A percentile compares a stretch with the other conserved stretches of the same genome.
Evolutionary conservation across 2,888 invertebrate species (phyloP).

Genomic region (Melieria picta): DNA sequence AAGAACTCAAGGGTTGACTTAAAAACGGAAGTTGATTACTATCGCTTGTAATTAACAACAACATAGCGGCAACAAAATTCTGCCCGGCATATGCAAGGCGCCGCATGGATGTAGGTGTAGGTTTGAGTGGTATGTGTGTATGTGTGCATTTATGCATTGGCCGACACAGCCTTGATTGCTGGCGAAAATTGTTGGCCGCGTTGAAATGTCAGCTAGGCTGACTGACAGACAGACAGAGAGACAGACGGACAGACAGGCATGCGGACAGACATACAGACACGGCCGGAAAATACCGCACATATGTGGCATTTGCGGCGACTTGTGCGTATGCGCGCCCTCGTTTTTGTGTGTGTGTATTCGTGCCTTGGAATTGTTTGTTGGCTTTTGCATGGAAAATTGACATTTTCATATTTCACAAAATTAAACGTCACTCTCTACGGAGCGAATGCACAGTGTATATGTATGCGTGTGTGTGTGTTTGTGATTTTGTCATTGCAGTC

Average conservation of each 20-base stretch:
- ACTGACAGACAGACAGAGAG: conserved; percentile 11
- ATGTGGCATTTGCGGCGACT: conserved; percentile 14
- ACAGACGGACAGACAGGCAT: not conserved
- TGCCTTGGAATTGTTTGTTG: too few relatives aligned
- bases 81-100: conserved; percentile 20
- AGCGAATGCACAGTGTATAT: not conserved
- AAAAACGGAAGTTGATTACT: conserved; percentile 59
- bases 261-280: not conserved
- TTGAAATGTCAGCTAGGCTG: conserved; percentile 10
- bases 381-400: not conserved
- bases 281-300: not conserved
- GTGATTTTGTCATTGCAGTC: too few relatives aligned
- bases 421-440: not conserved
- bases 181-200: not conserved
- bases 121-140: not conserved
- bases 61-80: conserved; percentile 40
- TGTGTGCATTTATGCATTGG: not conserved
- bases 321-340: not conserved
- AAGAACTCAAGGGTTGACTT: conserved; percentile 40
- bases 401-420: conserved; percentile 23
- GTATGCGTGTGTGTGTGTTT: not conserved
- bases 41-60: conserved; percentile 59
- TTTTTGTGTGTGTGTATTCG: too few relatives aligned
- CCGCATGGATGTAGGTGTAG: conserved; percentile 6
- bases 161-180: not conserved